Percentiles rank a stretch among this genome's conserved stretches.
These are phyloP conservation scores for Gopherus evgoodei DNA, from an alignment of 2,113 vertebrate genomes.

Conservation along the genomic window DNA sequence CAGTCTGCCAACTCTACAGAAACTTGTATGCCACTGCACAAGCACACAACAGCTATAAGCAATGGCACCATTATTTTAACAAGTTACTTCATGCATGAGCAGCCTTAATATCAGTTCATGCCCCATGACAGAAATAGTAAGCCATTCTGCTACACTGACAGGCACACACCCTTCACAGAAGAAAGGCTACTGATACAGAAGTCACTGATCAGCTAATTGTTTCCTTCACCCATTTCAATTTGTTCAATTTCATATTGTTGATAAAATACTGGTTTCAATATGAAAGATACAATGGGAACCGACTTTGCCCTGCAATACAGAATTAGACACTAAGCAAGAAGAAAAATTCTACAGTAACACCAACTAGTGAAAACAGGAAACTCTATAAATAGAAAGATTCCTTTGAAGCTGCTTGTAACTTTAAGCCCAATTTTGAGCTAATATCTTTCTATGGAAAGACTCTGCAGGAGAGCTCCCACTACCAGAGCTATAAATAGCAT, in stretches of 20 bases:
- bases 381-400: slow-evolving; percentile 70
- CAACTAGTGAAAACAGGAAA: slow-evolving; percentile 2
- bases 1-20: neutral
- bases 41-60: neutral
- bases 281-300: neutral
- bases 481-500: slow-evolving; percentile 66
- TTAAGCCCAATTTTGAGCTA: slow-evolving; percentile 69
- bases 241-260: neutral
- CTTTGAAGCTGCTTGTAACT: slow-evolving; percentile 59
- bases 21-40: neutral
- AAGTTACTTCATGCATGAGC: slow-evolving; percentile 58
- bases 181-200: neutral
- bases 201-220: neutral
- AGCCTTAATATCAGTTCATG: slow-evolving; percentile 48
- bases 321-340: slow-evolving; percentile 27
- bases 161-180: neutral
- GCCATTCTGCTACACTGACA: slow-evolving; percentile 61
- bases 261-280: neutral
- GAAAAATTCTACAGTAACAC: neutral
- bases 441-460: slow-evolving; percentile 69
- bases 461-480: slow-evolving; percentile 62
- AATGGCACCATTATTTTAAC: slow-evolving; percentile 51
- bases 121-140: slow-evolving; percentile 46
- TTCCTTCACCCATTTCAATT: neutral
- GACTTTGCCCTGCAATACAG: neutral